Base-by-base conservation (phyloP, 1,140 invertebrate species). In the Euwallacea fornicatus region DNA sequence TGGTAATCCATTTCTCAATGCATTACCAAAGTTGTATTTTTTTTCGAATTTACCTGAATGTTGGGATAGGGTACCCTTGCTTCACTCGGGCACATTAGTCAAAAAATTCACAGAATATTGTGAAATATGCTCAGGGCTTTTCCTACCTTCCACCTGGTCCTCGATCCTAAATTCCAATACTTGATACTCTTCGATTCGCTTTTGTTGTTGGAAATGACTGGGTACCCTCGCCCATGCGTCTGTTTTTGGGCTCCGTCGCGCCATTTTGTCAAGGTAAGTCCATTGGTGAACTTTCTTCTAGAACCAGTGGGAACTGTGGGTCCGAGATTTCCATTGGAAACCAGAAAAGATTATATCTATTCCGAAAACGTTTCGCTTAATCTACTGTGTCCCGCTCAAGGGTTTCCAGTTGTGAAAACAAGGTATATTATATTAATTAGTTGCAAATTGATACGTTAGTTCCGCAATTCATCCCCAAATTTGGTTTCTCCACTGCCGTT, bases 11-110 rank as follows among this genome's bases (percentile, higher is more conserved):
- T 66, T 59, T 11, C 8, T 13, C 15, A 47, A 66, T 71, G 8
- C 47, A 60, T 71, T 66, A 61, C 21, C 55, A 71, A 66, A 65
- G 69, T 65, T 47, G 61, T 62, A 53, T 13, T 64, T 43, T 33
- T n/a, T 54, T 21, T 75, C 82, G 84, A 84, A 85, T 86, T 89
- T 90, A 92, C 93, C 93, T 95, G 93, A 94, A 95, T 95, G 93
- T 94, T 95, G 93, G 93, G 93, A 95, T 94, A 94, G 93, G 93
- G 93, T 94, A 93, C 91, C 92, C 88, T 92, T 92, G 90, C 88
- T 81, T 81, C 76, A 73, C 73, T 77, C 78, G 80, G 80, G 77
- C 78, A 81, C 75, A 77, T 73, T 78, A 76, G 50, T 50, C 54
- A 15, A 33, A 50, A 73, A 76, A 71, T 50, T 50, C 46, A 50